Evolutionary conservation across 2,797 vertebrate genomes (phyloP).

Genomic region (Xenentodon cancila): DNA sequence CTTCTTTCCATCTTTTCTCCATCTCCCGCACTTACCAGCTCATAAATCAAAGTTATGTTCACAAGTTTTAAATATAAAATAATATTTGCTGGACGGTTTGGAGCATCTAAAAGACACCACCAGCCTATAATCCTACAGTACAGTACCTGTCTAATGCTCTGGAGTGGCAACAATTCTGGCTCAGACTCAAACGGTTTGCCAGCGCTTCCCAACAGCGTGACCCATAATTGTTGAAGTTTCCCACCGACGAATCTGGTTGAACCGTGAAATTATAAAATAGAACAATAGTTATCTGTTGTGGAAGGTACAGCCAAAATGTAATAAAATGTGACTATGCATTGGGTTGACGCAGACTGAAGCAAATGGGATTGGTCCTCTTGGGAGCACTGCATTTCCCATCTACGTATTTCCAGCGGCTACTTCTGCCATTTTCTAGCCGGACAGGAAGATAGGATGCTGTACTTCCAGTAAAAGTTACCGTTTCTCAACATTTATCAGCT

Average conservation of each 20-base stretch:
- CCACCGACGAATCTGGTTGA: constrained; percentile 1
- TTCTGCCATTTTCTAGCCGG: no score
- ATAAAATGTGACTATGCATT: no score
- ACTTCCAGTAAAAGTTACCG: no score
- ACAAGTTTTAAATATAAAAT: constrained; percentile 4
- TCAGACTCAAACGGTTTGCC: constrained; percentile 25
- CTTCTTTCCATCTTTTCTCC: neutral
- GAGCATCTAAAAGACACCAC: constrained; percentile 8
- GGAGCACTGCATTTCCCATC: no score
- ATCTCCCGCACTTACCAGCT: constrained; percentile 3
- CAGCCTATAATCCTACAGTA: constrained; percentile 11
- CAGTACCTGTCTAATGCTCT: constrained; percentile 12
- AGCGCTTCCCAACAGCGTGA: constrained; percentile 32
- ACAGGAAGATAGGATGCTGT: no score
- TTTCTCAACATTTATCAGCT: no score
- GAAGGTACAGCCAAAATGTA: no score
- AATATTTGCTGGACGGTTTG: neutral
- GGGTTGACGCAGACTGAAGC: no score
- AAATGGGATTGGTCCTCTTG: no score
- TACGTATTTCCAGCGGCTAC: no score
- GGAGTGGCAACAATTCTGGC: constrained; percentile 20
- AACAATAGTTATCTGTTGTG: neutral
- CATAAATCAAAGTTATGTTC: constrained; percentile 19
- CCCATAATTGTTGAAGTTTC: constrained; percentile 13
- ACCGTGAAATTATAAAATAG: neutral